Percentiles rank a stretch among this genome's conserved stretches.
Evolutionary conservation across 2,797 vertebrate genomes (phyloP).

Genomic region (Malurus splendens): DNA sequence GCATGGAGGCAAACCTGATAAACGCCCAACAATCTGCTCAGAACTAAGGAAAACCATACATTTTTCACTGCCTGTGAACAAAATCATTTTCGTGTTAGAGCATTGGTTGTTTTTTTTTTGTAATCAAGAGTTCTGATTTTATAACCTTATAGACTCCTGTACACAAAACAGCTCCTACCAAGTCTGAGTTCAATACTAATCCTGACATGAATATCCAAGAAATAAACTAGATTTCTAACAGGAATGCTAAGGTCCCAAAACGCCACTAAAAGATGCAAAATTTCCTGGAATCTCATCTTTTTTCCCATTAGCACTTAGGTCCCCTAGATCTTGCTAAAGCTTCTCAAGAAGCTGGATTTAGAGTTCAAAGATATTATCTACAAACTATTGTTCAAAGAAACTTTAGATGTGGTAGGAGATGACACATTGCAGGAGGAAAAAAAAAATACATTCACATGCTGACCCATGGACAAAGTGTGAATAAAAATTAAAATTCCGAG

Average conservation of each 20-base stretch:
- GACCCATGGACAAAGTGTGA: neutral
- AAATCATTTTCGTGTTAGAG: neutral
- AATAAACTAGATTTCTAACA: neutral
- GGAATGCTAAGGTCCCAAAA: neutral
- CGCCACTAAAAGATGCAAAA: neutral
- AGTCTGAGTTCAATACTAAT: neutral
- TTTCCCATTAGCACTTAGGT: neutral
- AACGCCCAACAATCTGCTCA: neutral
- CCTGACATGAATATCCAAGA: neutral
- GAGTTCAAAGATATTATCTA: neutral
- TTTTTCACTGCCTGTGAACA: neutral
- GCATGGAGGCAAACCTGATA: neutral
- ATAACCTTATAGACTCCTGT: neutral
- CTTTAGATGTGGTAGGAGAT: neutral
- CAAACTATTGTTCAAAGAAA: neutral
- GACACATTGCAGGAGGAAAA: neutral
- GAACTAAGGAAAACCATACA: neutral
- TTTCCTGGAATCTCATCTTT: neutral
- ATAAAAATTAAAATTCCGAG: neutral
- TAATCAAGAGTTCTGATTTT: neutral
- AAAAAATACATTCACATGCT: neutral
- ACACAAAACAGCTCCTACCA: neutral
- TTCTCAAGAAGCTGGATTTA: neutral
- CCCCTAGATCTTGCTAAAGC: neutral
- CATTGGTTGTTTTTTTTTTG: neutral